Base-by-base conservation (phyloP, 2,888 invertebrate genomes). In the Drosophila mettleri region DNA sequence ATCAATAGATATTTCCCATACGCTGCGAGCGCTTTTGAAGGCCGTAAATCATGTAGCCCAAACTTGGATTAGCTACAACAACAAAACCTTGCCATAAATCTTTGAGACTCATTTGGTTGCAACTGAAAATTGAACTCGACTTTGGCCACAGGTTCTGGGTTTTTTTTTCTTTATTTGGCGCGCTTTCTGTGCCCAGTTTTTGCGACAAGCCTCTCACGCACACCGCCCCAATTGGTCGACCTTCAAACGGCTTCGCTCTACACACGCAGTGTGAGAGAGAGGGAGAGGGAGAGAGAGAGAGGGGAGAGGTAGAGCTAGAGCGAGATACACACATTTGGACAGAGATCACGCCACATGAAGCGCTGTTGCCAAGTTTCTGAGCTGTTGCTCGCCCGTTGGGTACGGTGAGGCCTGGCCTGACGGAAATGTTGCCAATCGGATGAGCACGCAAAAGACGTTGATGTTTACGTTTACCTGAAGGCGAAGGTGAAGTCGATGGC, bases 311-410 rank as follows among this genome's bases (percentile, higher is more conserved):
- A 43, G 34, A 55, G 54, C 58, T 22, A n/a, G 16, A 34, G 22
- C 12, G 14, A 34, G 36, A 52, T 36, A 61, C 55, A 63, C 43
- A 60, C 38, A 48, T 54, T 34, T 61, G 68, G 51, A 67, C 52
- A 63, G 67, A 74, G 70, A 85, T 83, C 88, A 85, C 80, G 80
- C 84, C 88, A 88, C 86, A 72, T 48, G 64, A 63, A 69, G 86
- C 84, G 61, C 51, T 70, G 83, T 86, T 84, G 83, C 87, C 81
- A 63, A 66, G 70, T 69, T 78, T 80, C 74, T 69, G 72, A 53
- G 54, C 43, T 18, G 27, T 5, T 59, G 67, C 52, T 55, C n/a
- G 51, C 43, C 33, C 22, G 49, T 22, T 34, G 24, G 49, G 49
- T 51, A 51, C 49, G 49, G 41, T 72, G 49, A 69, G 69, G 69